Evolutionary conservation across 2,888 invertebrate species (phyloP).

Genomic region (Netelia fuscicornis): DNA sequence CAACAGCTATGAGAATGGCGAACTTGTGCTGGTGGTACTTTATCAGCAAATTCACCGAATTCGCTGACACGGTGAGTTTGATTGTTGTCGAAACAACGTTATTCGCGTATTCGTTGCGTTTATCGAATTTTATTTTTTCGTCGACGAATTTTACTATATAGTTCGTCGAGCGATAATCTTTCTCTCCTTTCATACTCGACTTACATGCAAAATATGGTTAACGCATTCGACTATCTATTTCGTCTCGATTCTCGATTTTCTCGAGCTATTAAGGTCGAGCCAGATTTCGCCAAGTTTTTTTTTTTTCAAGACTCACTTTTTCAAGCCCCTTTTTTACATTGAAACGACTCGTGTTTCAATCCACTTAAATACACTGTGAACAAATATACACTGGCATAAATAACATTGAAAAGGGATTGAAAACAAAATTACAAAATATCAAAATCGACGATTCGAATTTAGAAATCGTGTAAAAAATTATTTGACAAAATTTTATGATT

Average conservation of each 20-base stretch:
- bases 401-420: neutral
- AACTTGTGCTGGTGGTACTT: constrained; percentile 96
- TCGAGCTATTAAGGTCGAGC: constrained; percentile 20
- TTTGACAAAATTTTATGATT: no score
- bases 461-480: no score
- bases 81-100: neutral
- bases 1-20: constrained; percentile 90
- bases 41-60: constrained; percentile 95
- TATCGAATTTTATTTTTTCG: no score
- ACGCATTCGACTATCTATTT: constrained; percentile 2
- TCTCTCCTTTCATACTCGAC: neutral
- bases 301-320: constrained; percentile 1
- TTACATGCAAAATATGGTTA: neutral
- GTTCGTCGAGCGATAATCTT: constrained; percentile 8
- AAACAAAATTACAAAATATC: constrained; percentile 18
- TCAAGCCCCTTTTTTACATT: neutral
- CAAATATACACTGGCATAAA: no score
- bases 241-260: constrained; percentile 29
- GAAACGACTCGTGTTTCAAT: constrained; percentile 1
- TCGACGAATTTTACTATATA: neutral
- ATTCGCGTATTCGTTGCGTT: neutral
- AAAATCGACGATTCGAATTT: constrained; percentile 7
- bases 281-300: constrained; percentile 4
- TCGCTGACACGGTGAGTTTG: constrained; percentile 91
- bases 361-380: neutral